Evolutionary conservation across 2,888 invertebrate genomes (phyloP).

Genomic region (Drosophila aldrichi): DNA sequence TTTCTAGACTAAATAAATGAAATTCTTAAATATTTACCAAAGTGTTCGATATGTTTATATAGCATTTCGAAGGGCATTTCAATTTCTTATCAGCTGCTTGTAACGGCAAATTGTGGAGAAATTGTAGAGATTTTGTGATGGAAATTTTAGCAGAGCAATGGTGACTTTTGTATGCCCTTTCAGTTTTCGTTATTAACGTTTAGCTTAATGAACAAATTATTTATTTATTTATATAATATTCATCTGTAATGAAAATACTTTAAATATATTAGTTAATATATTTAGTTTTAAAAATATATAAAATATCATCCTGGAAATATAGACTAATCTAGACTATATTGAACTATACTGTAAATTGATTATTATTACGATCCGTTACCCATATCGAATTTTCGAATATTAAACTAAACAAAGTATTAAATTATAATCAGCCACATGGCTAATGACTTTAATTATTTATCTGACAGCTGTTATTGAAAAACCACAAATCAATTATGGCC

Average conservation of each 20-base stretch:
- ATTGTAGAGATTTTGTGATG: neutral
- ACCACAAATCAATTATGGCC: neutral
- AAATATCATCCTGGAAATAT: no score
- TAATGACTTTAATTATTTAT: neutral
- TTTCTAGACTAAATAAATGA: neutral
- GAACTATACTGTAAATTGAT: no score
- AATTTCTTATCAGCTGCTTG: conserved; percentile 1
- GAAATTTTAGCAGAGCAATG: neutral
- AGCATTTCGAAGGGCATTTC: neutral
- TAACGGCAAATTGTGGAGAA: conserved; percentile 2
- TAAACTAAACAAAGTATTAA: no score
- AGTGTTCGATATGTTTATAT: neutral
- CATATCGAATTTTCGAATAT: neutral
- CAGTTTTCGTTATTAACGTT: fast-evolving
- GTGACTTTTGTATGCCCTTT: neutral
- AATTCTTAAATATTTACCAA: neutral
- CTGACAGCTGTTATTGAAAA: neutral
- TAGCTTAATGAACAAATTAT: no score
- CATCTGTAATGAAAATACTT: no score
- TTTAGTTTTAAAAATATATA: no score
- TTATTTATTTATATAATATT: no score
- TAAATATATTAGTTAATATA: no score
- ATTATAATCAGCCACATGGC: neutral
- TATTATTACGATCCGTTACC: no score
- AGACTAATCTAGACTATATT: no score